Conservation (phyloP, 2,113 vertebrate species). For the Hipposideros armiger region DNA sequence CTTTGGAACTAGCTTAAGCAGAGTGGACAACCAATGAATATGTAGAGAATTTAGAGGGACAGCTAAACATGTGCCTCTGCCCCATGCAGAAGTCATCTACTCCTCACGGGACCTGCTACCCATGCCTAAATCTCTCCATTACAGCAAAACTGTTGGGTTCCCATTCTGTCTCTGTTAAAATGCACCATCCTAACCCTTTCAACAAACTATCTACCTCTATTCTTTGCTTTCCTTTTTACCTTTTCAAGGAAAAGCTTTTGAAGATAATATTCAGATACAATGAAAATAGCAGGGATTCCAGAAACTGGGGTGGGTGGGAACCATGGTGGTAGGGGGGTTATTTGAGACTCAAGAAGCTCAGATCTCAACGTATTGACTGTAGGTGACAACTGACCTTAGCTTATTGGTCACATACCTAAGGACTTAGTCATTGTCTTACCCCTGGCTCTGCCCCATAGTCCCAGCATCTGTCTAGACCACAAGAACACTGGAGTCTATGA, state of each 20-base stretch:
- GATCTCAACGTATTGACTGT: not conserved
- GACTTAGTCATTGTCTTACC: not conserved
- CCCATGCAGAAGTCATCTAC: not conserved
- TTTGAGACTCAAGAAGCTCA: not conserved
- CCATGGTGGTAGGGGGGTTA: not conserved
- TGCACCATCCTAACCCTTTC: not conserved
- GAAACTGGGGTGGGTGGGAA: not conserved
- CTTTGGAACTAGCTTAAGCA: not conserved
- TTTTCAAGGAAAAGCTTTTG: conserved; percentile 23
- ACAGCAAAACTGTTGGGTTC: not conserved
- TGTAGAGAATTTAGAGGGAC: not conserved
- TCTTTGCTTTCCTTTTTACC: not conserved
- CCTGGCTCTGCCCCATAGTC: not conserved
- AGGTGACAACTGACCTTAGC: not conserved
- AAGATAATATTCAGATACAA: not conserved
- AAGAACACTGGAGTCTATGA: not conserved
- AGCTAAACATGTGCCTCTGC: not conserved
- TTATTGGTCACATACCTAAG: not conserved
- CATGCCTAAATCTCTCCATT: not conserved
- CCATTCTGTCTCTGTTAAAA: not conserved
- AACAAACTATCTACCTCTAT: not conserved
- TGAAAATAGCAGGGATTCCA: not conserved
- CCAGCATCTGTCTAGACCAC: not conserved
- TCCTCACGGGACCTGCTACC: not conserved
- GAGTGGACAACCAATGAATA: not conserved